These are phyloP conservation scores for Allochrocebus solatus DNA, from an alignment of 2,797 vertebrate species.

Conservation along the genomic window DNA sequence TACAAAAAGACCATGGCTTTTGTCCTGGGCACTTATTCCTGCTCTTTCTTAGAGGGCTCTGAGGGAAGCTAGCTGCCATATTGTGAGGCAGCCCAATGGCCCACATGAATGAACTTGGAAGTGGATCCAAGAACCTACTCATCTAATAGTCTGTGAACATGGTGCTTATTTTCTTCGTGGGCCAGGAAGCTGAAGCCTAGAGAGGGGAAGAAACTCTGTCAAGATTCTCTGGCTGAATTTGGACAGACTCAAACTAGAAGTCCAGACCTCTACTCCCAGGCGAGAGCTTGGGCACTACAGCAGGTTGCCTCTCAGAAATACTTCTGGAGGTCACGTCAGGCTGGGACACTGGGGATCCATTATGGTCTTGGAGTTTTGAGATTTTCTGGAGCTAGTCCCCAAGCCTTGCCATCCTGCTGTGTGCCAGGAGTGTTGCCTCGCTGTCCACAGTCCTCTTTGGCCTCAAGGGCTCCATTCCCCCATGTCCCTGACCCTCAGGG, in stretches of 20 bases:
- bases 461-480: background rate
- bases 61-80: background rate
- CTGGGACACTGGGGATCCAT: background rate
- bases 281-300: no score
- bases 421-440: background rate
- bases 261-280: background rate
- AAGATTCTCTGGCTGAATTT: background rate
- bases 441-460: background rate
- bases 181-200: background rate
- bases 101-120: rapidly evolving
- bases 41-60: background rate
- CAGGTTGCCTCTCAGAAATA: background rate
- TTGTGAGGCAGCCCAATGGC: background rate
- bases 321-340: background rate
- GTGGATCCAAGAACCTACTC: background rate
- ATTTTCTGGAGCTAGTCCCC: background rate
- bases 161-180: background rate
- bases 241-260: background rate
- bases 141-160: background rate
- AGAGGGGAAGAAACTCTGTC: background rate
- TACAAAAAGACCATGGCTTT: background rate
- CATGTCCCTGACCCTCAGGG: background rate
- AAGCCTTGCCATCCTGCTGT: background rate
- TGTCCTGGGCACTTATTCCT: background rate
- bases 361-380: background rate